These are phyloP conservation scores for Leptoteleia sp. DNA, from an alignment of 1,140 invertebrate genomes.

Conservation along the genomic window DNA sequence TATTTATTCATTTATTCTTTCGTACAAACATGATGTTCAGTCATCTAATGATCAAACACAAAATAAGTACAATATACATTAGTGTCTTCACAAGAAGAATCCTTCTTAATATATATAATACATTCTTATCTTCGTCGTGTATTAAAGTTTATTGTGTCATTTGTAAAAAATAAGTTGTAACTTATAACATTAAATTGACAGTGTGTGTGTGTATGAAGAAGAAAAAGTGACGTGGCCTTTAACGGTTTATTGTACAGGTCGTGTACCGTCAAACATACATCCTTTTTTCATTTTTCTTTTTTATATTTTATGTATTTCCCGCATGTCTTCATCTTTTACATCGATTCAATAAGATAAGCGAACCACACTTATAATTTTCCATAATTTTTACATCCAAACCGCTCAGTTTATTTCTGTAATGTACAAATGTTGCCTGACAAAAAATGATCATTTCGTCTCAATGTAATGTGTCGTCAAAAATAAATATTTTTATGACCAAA, in stretches of 20 bases:
- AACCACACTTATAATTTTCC: slow-evolving; percentile 14
- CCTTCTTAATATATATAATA: slow-evolving; percentile 21
- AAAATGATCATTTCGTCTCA: slow-evolving; percentile 24
- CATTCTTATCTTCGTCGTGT: too few species aligned
- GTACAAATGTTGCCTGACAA: slow-evolving; percentile 66
- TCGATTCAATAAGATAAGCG: slow-evolving; percentile 14
- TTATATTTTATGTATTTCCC: too few species aligned
- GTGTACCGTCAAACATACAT: slow-evolving; percentile 5
- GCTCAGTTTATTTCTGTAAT: slow-evolving; percentile 39
- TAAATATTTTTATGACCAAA: too few species aligned
- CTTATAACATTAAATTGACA: too few species aligned
- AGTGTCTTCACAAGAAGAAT: slow-evolving; percentile 23
- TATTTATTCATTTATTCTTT: slow-evolving; percentile 67
- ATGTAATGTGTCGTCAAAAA: too few species aligned
- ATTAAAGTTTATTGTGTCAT: too few species aligned
- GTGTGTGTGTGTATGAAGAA: neutral
- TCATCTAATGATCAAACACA: slow-evolving; percentile 41
- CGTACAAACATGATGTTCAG: slow-evolving; percentile 62
- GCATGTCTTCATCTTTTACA: slow-evolving; percentile 17
- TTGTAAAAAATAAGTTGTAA: neutral
- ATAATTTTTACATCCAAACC: slow-evolving; percentile 38
- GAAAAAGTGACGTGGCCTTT: slow-evolving; percentile 1
- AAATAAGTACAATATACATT: slow-evolving; percentile 61
- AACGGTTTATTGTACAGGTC: slow-evolving; percentile 2
- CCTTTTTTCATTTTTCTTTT: too few species aligned